Base-by-base conservation (phyloP, 2,113 vertebrate genomes). In the Mungos mungo region DNA sequence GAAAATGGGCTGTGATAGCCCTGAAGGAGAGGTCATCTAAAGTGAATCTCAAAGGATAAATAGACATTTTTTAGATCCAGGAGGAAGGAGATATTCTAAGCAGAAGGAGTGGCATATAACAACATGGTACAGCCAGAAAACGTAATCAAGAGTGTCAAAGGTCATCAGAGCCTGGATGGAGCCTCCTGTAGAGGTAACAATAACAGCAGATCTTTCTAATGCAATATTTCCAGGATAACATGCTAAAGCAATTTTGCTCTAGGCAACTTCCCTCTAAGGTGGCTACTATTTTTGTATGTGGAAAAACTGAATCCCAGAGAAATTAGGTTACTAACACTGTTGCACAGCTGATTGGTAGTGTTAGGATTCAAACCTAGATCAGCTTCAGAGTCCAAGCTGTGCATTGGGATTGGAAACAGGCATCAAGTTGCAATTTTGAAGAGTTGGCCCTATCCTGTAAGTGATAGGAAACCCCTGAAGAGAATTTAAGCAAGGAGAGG, bases 271-370 rank as follows among this genome's bases (percentile, higher is more conserved):
- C 12, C 54, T 89, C 63, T 94, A 38, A 93, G 35, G 68, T 80
- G 69, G 31, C 38, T 76, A 74, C 41, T 66, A n/a, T 92, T 90
- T 95, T 90, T 41, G 16, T n/a, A 91, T 52, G 33, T 81, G 10
- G 57, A n/a, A 92, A 96, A 95, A 33, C 50, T 88, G 52, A 97
- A 91, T 25, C 21, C 71, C 88, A 88, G 45, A 82, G 57, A 86
- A 7, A 29, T 86, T 82, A 77, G 27, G n/a, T 80, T 33, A 95
- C 71, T 84, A 85, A 97, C 27, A 65, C 4, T 83, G 25, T 80
- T 86, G 38, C 27, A 41, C 0, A 95, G 63, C 10, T 74, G 16
- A 94, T 41, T 83, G 45, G 27, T 21, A 41, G 12, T 69, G 27
- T 79, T 92, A 27, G 19, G 18, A 94, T 90, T 85, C 23, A 88